Base-by-base conservation (phyloP, 2,888 invertebrate genomes). In the Drosophila falleni region DNA sequence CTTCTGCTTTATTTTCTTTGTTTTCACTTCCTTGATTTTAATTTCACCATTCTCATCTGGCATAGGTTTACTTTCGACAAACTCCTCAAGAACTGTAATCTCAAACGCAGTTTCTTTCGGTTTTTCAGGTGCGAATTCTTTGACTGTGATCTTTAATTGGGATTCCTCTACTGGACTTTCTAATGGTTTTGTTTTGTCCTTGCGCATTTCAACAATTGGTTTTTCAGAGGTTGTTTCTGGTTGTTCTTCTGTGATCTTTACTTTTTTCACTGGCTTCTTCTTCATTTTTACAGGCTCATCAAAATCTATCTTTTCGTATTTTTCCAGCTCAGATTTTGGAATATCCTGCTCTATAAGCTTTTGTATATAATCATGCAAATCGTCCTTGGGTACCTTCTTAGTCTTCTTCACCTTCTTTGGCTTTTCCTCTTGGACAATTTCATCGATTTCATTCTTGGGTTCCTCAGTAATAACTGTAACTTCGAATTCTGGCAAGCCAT, bases 401-500 rank as follows among this genome's bases (percentile, higher is more conserved):
- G 66, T 78, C 79, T 81, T 93, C 80, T 85, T 92, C 29, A 73
- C 91, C 81, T 70, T 93, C 84, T 37, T 91, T 16, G 74, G 71
- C 9, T 80, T 81, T 11, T 81, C 73, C 65, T 77, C 55, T 47
- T 53, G 50, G 0, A 74, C 50, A 44, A 90, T 51, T 81, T 91
- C 66, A 33, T 78, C 74, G 0, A 37, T 9, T 23, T 64, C 10
- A 8, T 76, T 31, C 37, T 81, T 72, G 1, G 71, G 37, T 46
- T 90, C 92, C 49, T 89, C 80, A 1, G 86, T 80, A 46, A 73
- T 87, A 0, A 94, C 91, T 11, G 92, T 91, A 8, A 94, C 91
- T 63, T 93, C 92, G 55, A 92, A 91, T 89, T 93, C 88, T 60
- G 94, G 93, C 73, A 91, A 89, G 56, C 91, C 93, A 71, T 91